Conservation (phyloP, 2,113 vertebrate species). For the Protobothrops flavoviridis region DNA sequence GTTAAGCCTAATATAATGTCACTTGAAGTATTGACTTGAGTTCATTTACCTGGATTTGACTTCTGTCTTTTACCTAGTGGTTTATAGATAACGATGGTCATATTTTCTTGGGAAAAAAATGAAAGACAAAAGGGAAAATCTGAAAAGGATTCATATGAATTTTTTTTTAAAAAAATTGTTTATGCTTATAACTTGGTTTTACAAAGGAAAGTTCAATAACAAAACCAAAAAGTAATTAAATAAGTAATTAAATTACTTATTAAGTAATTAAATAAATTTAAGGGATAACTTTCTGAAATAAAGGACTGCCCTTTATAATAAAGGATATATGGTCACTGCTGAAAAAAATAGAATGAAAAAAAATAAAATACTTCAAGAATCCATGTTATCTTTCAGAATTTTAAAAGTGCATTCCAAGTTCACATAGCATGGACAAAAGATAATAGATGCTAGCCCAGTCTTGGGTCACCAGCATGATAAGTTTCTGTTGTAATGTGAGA, state of each 20-base stretch:
- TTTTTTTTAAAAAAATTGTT: neutral
- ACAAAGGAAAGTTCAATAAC: neutral
- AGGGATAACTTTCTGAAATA: neutral
- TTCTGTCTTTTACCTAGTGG: conserved; percentile 12
- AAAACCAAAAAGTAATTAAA: neutral
- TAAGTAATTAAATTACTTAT: neutral
- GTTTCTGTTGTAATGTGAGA: neutral
- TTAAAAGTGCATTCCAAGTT: neutral
- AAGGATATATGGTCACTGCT: neutral
- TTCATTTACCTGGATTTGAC: neutral
- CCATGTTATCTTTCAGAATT: neutral
- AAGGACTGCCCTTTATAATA: no score
- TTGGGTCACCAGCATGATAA: neutral
- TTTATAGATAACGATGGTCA: neutral
- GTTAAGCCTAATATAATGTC: neutral
- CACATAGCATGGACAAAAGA: neutral
- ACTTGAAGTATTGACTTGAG: conserved; percentile 28
- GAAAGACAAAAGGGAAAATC: neutral
- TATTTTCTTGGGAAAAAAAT: neutral
- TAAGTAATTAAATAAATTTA: neutral
- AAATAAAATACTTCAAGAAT: conserved; percentile 17
- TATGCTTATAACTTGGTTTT: neutral
- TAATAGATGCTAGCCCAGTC: neutral
- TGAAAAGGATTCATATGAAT: neutral
- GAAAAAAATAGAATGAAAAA: neutral